Percentiles rank a stretch among this genome's conserved stretches.
These are phyloP conservation scores for Albula goreensis DNA, from an alignment of 2,113 vertebrate genomes.

Conservation along the genomic window DNA sequence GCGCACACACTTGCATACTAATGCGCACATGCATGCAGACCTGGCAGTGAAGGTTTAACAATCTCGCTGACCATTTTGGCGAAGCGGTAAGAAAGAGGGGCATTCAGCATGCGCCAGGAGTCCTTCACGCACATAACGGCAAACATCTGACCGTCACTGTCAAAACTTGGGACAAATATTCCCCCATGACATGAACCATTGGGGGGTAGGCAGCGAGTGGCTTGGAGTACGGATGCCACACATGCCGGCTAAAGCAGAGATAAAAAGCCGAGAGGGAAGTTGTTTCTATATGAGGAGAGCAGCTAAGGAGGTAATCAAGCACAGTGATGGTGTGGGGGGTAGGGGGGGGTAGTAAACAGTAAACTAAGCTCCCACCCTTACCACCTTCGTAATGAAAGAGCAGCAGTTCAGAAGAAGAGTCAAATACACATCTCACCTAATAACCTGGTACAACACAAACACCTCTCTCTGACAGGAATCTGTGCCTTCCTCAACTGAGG, in stretches of 20 bases:
- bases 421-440: neutral
- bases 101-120: conserved; percentile 25
- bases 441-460: neutral
- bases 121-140: conserved; percentile 13
- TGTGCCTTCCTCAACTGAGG: neutral
- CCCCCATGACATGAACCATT: conserved; percentile 37
- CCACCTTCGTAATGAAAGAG: no score
- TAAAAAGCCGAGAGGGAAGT: neutral
- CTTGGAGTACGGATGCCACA: no score
- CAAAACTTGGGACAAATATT: conserved; percentile 33
- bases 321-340: no score
- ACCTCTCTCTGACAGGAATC: neutral
- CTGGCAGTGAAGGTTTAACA: conserved; percentile 45
- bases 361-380: no score
- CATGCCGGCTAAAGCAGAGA: neutral
- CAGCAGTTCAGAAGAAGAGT: neutral
- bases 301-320: neutral
- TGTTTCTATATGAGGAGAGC: neutral
- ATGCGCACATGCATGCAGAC: conserved; percentile 30
- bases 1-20: conserved; percentile 45
- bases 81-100: conserved; percentile 52
- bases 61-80: conserved; percentile 35
- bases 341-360: no score
- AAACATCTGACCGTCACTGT: conserved; percentile 33
- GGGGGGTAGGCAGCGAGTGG: neutral